phyloP scores from a whole-genome alignment of 2,797 vertebrate genomes.

The Clangula hyemalis region DNA sequence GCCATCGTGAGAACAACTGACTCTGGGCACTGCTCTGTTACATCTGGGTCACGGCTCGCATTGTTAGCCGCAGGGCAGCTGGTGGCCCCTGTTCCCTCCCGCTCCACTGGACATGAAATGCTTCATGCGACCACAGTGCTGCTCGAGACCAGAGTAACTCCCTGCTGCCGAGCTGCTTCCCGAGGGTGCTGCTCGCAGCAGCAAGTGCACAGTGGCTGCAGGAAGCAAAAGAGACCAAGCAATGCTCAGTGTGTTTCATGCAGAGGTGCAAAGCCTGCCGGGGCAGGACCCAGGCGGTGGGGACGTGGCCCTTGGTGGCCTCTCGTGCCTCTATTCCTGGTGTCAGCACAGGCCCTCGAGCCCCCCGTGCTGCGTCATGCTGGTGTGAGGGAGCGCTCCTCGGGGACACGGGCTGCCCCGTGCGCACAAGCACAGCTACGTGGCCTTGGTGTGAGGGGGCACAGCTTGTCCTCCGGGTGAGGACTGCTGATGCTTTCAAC shows the following conservation, averaged over 20 bases:
- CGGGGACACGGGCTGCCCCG: not conserved
- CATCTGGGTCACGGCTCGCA: constrained; percentile 24
- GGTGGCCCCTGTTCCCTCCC: not conserved
- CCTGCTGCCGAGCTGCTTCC: not conserved
- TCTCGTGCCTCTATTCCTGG: fast-evolving
- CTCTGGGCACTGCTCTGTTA: constrained; percentile 30
- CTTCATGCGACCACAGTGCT: not conserved
- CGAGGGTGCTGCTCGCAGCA: not conserved
- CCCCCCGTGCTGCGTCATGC: fast-evolving
- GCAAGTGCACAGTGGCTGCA: fast-evolving
- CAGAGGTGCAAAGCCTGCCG: not conserved
- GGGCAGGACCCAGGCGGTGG: fast-evolving
- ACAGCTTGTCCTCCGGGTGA: not conserved
- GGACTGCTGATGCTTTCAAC: not conserved
- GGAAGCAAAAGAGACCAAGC: not conserved
- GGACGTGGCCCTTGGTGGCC: fast-evolving
- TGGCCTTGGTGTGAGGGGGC: not conserved
- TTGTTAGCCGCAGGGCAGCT: constrained; percentile 23
- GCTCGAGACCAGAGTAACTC: not conserved
- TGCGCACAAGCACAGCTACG: not conserved
- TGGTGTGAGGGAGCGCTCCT: not conserved
- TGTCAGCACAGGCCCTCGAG: not conserved
- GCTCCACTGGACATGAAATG: not conserved
- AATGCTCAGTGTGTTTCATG: fast-evolving
- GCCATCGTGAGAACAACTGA: not conserved